A percentile compares a stretch with the other conserved stretches of the same genome.
These are phyloP conservation scores for Acridotheres tristis DNA, from an alignment of 2,797 vertebrate species.

Conservation along the genomic window DNA sequence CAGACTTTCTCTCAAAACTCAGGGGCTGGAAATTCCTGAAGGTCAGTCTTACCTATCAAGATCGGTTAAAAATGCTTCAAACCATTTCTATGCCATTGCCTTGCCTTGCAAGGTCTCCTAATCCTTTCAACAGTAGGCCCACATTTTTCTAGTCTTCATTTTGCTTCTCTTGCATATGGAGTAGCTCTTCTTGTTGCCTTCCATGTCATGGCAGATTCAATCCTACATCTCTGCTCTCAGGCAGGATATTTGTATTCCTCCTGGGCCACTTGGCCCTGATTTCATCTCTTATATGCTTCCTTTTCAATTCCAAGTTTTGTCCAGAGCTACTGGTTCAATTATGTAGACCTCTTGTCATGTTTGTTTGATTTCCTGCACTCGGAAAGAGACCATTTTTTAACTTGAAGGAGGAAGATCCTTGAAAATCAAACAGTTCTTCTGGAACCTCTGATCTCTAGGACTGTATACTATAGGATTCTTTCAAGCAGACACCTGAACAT, in stretches of 20 bases:
- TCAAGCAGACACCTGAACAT: neutral
- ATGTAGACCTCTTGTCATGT: neutral
- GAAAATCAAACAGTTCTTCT: neutral
- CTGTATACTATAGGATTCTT: neutral
- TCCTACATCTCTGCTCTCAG: neutral
- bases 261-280: neutral
- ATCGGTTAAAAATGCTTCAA: neutral
- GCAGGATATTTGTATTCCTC: neutral
- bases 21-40: neutral
- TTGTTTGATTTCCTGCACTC: neutral
- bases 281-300: neutral
- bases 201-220: neutral
- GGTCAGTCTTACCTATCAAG: neutral
- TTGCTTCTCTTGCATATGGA: neutral
- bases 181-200: neutral
- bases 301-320: neutral
- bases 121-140: neutral
- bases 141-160: neutral
- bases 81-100: neutral
- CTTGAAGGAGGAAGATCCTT: neutral
- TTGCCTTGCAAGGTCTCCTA: neutral
- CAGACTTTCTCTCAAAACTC: neutral
- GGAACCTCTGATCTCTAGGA: neutral
- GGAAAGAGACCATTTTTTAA: neutral
- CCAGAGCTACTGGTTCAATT: neutral